Evolutionary conservation across 2,888 invertebrate genomes (phyloP).

Genomic region (Atethmia centrago): DNA sequence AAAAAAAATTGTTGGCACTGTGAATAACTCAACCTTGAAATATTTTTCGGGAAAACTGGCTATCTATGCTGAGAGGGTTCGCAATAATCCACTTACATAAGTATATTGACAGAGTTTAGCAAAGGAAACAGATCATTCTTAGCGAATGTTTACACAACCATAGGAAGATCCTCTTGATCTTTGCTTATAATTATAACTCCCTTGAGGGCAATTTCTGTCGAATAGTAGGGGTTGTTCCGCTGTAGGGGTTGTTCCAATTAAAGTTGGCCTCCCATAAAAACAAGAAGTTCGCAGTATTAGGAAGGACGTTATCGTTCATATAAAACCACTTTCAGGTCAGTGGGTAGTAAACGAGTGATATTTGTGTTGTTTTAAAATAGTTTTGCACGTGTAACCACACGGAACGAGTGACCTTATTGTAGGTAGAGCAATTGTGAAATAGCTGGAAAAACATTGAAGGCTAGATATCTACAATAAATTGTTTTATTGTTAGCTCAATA

Average conservation of each 20-base stretch:
- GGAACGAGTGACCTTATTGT: background rate
- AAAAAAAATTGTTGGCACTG: constrained; percentile 14
- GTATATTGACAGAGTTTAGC: constrained; percentile 33
- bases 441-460: no score
- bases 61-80: constrained; percentile 22
- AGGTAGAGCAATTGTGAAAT: background rate
- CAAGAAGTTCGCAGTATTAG: background rate
- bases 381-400: constrained; percentile 11
- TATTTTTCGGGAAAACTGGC: constrained; percentile 14
- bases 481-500: background rate
- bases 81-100: constrained; percentile 24
- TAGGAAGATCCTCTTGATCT: constrained; percentile 30
- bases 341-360: background rate
- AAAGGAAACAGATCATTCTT: constrained; percentile 9
- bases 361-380: constrained; percentile 22
- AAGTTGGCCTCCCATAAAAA: constrained; percentile 19
- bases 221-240: no score
- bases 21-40: background rate
- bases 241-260: constrained; percentile 41
- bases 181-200: constrained; percentile 19
- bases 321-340: background rate
- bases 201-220: constrained; percentile 16
- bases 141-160: constrained; percentile 27
- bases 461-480: background rate
- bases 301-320: background rate